Evolutionary conservation across 1,140 invertebrate species (phyloP).

Genomic region (Formica exsecta): DNA sequence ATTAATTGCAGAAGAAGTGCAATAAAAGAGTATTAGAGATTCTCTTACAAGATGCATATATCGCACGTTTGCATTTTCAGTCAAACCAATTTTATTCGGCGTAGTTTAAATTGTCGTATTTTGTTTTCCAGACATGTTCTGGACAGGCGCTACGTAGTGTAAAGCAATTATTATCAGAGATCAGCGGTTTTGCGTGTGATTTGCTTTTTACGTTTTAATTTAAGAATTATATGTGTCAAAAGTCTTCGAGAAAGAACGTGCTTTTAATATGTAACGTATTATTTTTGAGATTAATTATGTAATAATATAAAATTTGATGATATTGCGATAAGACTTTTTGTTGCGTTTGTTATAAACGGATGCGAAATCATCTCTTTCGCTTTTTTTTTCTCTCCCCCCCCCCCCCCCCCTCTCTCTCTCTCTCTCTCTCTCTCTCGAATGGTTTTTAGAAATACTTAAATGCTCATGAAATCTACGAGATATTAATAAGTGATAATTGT

Average conservation of each 20-base stretch:
- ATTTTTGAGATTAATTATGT: constrained; percentile 17
- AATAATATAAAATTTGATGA: constrained; percentile 2
- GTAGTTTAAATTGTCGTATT: constrained; percentile 24
- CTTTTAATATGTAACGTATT: not conserved
- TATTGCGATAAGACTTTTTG: not conserved
- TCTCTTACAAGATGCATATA: constrained; percentile 13
- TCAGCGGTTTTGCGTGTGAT: constrained; percentile 10
- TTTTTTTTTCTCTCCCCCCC: too few relatives aligned
- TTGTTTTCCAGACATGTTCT: constrained; percentile 6
- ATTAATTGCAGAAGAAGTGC: not conserved
- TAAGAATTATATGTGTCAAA: not conserved
- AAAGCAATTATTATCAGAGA: constrained; percentile 46
- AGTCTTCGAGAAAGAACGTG: constrained; percentile 2
- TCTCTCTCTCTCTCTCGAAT: too few relatives aligned
- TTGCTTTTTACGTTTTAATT: constrained; percentile 38
- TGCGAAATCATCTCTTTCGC: not conserved
- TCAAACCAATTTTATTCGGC: constrained; percentile 18
- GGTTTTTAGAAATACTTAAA: too few relatives aligned
- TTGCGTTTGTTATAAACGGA: not conserved
- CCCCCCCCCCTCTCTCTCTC: too few relatives aligned
- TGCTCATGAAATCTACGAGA: too few relatives aligned
- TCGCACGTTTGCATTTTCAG: constrained; percentile 14
- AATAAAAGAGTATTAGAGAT: not conserved
- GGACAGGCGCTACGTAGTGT: constrained; percentile 18
- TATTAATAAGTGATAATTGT: too few relatives aligned